A percentile compares a stretch with the other conserved stretches of the same genome.
Evolutionary conservation across 2,888 invertebrate genomes (phyloP).

Genomic region (Tyria jacobaeae): DNA sequence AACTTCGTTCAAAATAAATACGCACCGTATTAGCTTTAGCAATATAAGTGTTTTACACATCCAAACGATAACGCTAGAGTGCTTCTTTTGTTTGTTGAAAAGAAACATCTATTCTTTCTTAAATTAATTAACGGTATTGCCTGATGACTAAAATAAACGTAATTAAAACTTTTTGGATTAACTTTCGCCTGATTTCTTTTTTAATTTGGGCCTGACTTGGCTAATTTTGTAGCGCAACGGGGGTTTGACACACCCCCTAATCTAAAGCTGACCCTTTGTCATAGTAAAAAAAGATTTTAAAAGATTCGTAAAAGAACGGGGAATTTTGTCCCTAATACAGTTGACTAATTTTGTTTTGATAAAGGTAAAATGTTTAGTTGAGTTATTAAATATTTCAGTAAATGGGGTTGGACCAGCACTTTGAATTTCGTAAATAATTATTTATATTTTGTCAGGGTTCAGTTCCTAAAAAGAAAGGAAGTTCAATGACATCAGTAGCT

Average conservation of each 20-base stretch:
- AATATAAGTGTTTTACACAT: slow-evolving; percentile 13
- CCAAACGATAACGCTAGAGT: slow-evolving; percentile 29
- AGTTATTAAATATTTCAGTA: slow-evolving; percentile 44
- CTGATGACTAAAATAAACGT: slow-evolving; percentile 83
- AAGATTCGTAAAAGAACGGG: slow-evolving; percentile 45
- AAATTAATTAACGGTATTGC: slow-evolving; percentile 78
- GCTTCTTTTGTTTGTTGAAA: slow-evolving; percentile 29
- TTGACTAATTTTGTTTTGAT: slow-evolving; percentile 47
- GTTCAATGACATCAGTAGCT: no score
- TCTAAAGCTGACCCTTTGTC: slow-evolving; percentile 72
- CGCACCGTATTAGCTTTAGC: not conserved
- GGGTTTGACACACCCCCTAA: slow-evolving; percentile 81
- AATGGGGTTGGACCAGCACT: slow-evolving; percentile 18
- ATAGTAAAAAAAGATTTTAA: slow-evolving; percentile 61
- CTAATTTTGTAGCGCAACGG: slow-evolving; percentile 81
- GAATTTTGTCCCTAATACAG: slow-evolving; percentile 38
- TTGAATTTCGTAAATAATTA: not conserved
- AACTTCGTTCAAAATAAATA: slow-evolving; percentile 10
- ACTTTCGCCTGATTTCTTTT: slow-evolving; percentile 84
- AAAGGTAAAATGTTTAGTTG: slow-evolving; percentile 40
- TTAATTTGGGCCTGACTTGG: slow-evolving; percentile 80
- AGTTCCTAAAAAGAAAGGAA: not conserved
- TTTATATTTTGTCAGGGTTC: not conserved
- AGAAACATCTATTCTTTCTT: slow-evolving; percentile 54
- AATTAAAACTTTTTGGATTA: slow-evolving; percentile 85